Evolutionary conservation across 2,797 vertebrate genomes (phyloP), one percentile per base, ranked within the genome.

Genomic region (Silurus aristotelis): DNA sequence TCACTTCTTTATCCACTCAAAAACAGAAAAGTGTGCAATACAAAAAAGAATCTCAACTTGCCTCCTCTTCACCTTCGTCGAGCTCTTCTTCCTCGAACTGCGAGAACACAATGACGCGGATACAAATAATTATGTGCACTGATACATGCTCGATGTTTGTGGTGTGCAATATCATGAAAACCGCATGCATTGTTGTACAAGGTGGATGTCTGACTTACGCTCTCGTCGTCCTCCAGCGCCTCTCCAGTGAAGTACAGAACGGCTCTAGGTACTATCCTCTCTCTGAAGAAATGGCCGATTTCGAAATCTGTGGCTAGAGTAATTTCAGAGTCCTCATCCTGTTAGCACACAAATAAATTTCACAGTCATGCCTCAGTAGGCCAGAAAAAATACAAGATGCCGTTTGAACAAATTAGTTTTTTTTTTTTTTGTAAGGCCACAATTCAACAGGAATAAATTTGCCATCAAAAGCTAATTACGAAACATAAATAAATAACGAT

Each of bases 231-330:
- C 86, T 99, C 98, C 92, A 99, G 95, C 76, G 98, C 98, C 93
- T 99, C 98, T 43, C 98, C 98, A 0, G 98, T 99, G 93, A 99
- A 99, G 93, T 99, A 99, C n/a, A 99, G 96, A 87, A 99, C 97
- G 0, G 98, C 98, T 90, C 97, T 94, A 5, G 98, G 98, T 79
- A 99, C 95, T 93, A 99, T 97, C 93, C 98, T 95, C 93, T 99
- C 98, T 86, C 98, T 97, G 94, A 99, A 99, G 92, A 99, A 99
- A 91, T 99, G 98, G 10, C 98, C 98, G 0, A 99, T 97, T 93
- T 99, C 97, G 92, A 99, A 99, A 94, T 99, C 98, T 85, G 97
- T 96, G 82, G 97, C 97, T 93, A 99, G 89, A 38, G 95, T 97
- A 91, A 97, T 97, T 89, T 99, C 98, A 0, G 96, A 97, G 87